These are phyloP conservation scores for Talpa occidentalis DNA, from an alignment of 2,113 vertebrate species.

Conservation along the genomic window DNA sequence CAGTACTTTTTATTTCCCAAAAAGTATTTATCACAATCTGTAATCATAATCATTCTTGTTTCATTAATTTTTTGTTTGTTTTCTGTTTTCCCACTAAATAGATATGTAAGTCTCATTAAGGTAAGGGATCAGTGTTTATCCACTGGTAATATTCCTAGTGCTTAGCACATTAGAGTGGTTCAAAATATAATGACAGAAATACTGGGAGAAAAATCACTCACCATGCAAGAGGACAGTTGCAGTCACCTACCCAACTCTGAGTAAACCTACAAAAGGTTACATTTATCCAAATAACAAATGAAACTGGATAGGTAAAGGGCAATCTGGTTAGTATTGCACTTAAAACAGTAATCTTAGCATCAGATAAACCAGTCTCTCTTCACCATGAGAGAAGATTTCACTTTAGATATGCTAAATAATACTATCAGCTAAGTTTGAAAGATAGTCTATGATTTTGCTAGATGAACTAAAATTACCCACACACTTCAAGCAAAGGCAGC, in stretches of 20 bases:
- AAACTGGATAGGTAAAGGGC: not conserved
- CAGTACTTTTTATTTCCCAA: not conserved
- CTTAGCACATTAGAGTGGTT: not conserved
- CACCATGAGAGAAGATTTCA: not conserved
- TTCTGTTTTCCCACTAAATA: not conserved
- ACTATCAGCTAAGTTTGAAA: not conserved
- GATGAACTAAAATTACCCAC: not conserved
- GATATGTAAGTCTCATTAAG: not conserved
- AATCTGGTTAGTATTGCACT: not conserved
- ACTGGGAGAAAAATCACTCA: not conserved
- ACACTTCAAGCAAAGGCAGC: not conserved
- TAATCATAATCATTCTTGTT: not conserved
- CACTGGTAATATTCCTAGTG: not conserved
- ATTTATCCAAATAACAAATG: not conserved
- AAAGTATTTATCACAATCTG: not conserved
- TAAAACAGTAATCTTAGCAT: not conserved
- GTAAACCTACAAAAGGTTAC: not conserved
- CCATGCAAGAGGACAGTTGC: not conserved
- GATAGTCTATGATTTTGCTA: not conserved
- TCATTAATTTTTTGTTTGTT: not conserved
- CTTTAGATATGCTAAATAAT: not conserved
- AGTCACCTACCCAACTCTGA: not conserved
- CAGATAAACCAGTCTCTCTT: not conserved
- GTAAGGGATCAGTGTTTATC: not conserved
- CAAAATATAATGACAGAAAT: constrained; percentile 1